A percentile compares a stretch with the other conserved stretches of the same genome.
Evolutionary conservation across 2,113 vertebrate species (phyloP).

Genomic region (Shinisaurus crocodilurus): DNA sequence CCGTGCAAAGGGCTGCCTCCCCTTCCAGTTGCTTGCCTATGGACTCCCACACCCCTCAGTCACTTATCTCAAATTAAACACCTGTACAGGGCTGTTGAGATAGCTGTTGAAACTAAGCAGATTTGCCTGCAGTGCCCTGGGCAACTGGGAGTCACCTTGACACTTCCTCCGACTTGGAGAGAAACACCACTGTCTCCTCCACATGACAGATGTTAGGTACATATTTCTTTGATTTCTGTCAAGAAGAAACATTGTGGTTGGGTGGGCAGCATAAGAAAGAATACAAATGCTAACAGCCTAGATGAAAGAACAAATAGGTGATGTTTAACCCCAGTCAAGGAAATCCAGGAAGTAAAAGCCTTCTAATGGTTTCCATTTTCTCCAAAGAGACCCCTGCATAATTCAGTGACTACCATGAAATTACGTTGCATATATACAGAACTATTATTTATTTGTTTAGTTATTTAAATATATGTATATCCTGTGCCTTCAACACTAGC

Average conservation of each 20-base stretch:
- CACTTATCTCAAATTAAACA: conserved; percentile 10
- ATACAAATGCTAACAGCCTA: neutral
- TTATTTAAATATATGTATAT: neutral
- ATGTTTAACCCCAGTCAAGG: neutral
- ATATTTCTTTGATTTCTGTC: conserved; percentile 25
- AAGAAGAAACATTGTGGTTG: neutral
- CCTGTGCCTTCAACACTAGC: too few species aligned
- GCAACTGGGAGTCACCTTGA: neutral
- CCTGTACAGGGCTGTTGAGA: neutral
- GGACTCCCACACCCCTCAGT: neutral
- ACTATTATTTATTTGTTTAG: neutral
- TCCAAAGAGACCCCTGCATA: neutral
- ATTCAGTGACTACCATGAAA: neutral
- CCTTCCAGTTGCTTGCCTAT: neutral
- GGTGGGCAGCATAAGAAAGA: neutral
- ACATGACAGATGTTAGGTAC: neutral
- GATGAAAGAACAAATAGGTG: neutral
- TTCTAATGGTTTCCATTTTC: neutral
- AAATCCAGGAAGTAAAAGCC: neutral
- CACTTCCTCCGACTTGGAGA: conserved; percentile 11
- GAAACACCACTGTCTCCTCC: neutral
- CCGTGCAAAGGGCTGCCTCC: neutral
- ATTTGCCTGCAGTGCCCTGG: neutral
- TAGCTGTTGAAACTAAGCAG: neutral
- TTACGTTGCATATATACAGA: neutral